Evolutionary conservation across 2,888 invertebrate species (phyloP).

Genomic region (Tachina grossa): DNA sequence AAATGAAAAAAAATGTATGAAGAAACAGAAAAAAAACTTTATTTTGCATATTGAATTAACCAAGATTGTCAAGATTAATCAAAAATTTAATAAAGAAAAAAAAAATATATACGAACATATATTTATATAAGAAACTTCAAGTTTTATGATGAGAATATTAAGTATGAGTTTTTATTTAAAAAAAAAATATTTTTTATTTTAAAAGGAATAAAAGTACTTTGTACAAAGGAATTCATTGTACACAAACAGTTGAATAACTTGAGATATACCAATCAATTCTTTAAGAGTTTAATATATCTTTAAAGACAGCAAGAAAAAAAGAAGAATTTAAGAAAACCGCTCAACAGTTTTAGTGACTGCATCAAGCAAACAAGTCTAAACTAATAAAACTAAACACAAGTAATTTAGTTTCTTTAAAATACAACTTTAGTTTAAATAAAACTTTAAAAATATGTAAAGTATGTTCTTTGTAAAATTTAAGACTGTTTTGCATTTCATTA

Average conservation of each 20-base stretch:
- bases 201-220: background rate
- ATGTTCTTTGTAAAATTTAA: too few species aligned
- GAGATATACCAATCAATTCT: background rate
- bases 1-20: background rate
- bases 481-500: too few species aligned
- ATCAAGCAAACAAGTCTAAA: too few species aligned
- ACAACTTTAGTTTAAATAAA: too few species aligned
- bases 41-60: slow-evolving; percentile 60
- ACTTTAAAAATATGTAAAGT: too few species aligned
- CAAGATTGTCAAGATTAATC: slow-evolving; percentile 66
- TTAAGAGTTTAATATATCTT: background rate
- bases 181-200: background rate
- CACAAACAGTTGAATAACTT: background rate
- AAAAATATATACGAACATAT: background rate
- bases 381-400: too few species aligned
- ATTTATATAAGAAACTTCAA: slow-evolving; percentile 20
- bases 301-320: background rate
- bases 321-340: too few species aligned
- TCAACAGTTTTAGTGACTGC: too few species aligned
- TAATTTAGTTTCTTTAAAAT: too few species aligned
- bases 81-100: slow-evolving; percentile 47
- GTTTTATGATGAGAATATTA: slow-evolving; percentile 62
- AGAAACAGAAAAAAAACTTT: slow-evolving; percentile 9
- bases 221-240: slow-evolving; percentile 44
- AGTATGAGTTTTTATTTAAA: slow-evolving; percentile 20